Evolutionary conservation across 2,888 invertebrate species (phyloP), one percentile per base, ranked within the genome.

Genomic region (Chironomus riparius): DNA sequence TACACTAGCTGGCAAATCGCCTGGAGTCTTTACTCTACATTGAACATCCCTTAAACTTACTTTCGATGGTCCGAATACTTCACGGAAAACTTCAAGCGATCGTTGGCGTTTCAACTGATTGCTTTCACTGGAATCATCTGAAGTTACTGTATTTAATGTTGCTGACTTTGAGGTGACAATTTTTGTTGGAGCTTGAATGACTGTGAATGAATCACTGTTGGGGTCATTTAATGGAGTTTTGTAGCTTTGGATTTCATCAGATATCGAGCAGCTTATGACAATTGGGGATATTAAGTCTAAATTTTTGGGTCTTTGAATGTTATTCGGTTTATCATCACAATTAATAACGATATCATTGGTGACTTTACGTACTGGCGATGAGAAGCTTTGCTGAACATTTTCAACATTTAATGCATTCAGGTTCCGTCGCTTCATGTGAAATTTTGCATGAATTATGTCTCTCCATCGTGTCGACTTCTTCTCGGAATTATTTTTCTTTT

Each of bases 1-100:
- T 0, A 93, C 91, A 0, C 92, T 92, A 0, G 92, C 90, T 0
- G 93, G 93, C 28, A 93, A 87, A 82, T 93, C 93, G 0, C 93
- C 93, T 0, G 93, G 93, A 0, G 93, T 93, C 81, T 93, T 93
- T 0, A 93, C 90, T 70, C 92, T 86, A 69, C 90, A 90, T 21
- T 91, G 90, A 0, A 92, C 91, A 83, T 93, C 91, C 78, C 91
- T 88, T 70, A 93, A 81, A 80, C 90, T 91, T 0, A 88, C 89
- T 47, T 83, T 82, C 0, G 89, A 88, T 0, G 88, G 88, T 10
- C 90, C 88, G 79, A 92, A 92, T 3, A 92, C 88, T 79, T 92
- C 91, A 76, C 89, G 89, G 73, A 93, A 92, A 71, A 91, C 90
- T 79, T 92, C 92, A 47, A 92, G 82, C 0, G 92, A 92, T 77